phyloP scores from a whole-genome alignment of 2,888 invertebrate genomes.

The Ophion ventricosus region DNA sequence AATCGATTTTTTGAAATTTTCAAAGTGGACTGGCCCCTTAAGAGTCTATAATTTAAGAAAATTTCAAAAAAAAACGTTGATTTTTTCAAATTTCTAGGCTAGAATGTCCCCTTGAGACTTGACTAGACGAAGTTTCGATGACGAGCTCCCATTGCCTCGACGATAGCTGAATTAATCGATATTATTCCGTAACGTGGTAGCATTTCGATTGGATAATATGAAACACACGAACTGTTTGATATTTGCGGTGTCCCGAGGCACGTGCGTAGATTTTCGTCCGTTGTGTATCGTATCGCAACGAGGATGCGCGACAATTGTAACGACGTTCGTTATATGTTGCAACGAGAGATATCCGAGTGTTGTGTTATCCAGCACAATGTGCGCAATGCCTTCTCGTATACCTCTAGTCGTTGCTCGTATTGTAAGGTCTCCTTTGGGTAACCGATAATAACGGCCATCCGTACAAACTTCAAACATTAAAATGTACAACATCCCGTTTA shows the following conservation, averaged over 20 bases:
- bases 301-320: conserved; percentile 34
- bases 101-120: too few species aligned
- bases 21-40: too few species aligned
- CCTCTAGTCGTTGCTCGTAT: conserved; percentile 27
- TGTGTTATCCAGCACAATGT: conserved; percentile 20
- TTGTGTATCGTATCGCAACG: conserved; percentile 27
- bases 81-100: too few species aligned
- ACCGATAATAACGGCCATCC: conserved; percentile 41
- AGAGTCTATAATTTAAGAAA: too few species aligned
- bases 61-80: too few species aligned
- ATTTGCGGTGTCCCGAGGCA: conserved; percentile 25
- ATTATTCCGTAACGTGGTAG: background rate
- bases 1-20: too few species aligned
- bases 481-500: conserved; percentile 6
- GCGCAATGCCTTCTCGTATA: conserved; percentile 9
- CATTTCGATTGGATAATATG: conserved; percentile 11
- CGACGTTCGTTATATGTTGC: conserved; percentile 57
- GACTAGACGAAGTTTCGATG: background rate
- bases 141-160: background rate
- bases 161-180: conserved; percentile 13
- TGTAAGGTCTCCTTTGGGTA: conserved; percentile 50
- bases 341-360: conserved; percentile 47
- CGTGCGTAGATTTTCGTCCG: conserved; percentile 32
- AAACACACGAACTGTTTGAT: conserved; percentile 11
- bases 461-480: conserved; percentile 12